Percentiles rank a stretch among this genome's conserved stretches.
These are phyloP conservation scores for Meteorus cinctellus DNA, from an alignment of 2,888 invertebrate genomes.

Conservation along the genomic window DNA sequence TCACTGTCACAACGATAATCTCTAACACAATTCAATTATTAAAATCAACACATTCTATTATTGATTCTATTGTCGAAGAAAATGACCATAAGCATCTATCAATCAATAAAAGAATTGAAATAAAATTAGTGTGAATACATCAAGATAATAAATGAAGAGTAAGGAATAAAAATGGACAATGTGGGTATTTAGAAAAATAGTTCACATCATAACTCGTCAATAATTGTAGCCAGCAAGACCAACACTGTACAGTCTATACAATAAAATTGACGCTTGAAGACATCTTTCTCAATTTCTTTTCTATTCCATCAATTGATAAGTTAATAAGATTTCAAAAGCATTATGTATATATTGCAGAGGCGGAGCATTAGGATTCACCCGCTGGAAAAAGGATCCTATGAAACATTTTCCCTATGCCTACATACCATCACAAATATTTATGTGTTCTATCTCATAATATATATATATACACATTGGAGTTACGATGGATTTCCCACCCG, in stretches of 20 bases:
- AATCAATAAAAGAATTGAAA: neutral
- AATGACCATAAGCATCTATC: neutral
- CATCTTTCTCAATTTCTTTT: neutral
- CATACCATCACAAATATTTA: conserved; percentile 14
- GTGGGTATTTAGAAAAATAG: neutral
- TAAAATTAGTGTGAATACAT: neutral
- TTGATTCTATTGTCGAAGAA: neutral
- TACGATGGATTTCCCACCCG: neutral
- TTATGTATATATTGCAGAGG: neutral
- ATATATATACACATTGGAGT: neutral
- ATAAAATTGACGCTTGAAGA: neutral
- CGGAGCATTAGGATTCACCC: neutral
- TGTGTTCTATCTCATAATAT: neutral
- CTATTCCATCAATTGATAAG: neutral
- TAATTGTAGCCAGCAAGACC: neutral
- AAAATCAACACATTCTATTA: neutral
- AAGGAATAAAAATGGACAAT: neutral
- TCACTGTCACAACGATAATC: neutral
- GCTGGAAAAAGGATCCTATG: neutral
- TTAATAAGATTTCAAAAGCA: neutral
- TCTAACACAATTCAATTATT: neutral
- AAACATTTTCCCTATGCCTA: neutral
- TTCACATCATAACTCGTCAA: neutral
- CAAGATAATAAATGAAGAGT: neutral
- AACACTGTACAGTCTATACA: neutral